Percentiles rank a stretch among this genome's conserved stretches.
phyloP scores from a whole-genome alignment of 2,113 vertebrate genomes.

The Hippocampus comes region DNA sequence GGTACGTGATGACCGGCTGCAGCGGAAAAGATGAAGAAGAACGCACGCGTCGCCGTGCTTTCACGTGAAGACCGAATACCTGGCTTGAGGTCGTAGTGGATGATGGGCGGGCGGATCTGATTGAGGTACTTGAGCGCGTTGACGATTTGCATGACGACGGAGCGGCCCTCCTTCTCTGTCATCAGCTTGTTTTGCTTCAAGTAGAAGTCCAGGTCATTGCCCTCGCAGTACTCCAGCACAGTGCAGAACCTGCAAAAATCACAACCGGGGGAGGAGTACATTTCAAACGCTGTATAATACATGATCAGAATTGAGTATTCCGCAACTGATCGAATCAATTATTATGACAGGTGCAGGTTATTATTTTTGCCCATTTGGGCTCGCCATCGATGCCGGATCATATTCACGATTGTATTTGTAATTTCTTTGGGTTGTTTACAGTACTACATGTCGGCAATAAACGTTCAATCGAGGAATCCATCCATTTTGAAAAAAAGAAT shows the following conservation, averaged over 20 bases:
- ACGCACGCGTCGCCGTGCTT: not conserved
- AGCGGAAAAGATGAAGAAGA: not conserved
- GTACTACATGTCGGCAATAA: too few relatives aligned
- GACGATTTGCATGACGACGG: constrained; percentile 96
- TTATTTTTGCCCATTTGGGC: too few relatives aligned
- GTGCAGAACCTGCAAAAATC: constrained; percentile 85
- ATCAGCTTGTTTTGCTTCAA: constrained; percentile 96
- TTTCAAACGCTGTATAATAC: not conserved
- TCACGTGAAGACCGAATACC: constrained; percentile 61
- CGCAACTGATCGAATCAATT: too few relatives aligned
- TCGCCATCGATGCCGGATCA: too few relatives aligned
- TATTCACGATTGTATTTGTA: too few relatives aligned
- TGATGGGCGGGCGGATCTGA: constrained; percentile 94
- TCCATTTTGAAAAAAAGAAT: too few relatives aligned
- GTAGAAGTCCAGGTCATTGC: constrained; percentile 95
- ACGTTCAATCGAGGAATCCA: too few relatives aligned
- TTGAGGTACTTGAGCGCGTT: constrained; percentile 97
- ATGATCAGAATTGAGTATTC: too few relatives aligned
- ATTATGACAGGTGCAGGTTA: too few relatives aligned
- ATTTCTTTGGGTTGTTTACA: too few relatives aligned
- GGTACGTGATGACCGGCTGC: not conserved
- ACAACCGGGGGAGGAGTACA: not conserved
- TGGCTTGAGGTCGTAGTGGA: constrained; percentile 97
- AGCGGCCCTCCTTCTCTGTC: constrained; percentile 91
- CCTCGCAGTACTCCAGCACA: constrained; percentile 94